Percentiles rank a stretch among this genome's conserved stretches.
Evolutionary conservation across 2,888 invertebrate genomes (phyloP).

Genomic region (Bhutanitis thaidina): DNA sequence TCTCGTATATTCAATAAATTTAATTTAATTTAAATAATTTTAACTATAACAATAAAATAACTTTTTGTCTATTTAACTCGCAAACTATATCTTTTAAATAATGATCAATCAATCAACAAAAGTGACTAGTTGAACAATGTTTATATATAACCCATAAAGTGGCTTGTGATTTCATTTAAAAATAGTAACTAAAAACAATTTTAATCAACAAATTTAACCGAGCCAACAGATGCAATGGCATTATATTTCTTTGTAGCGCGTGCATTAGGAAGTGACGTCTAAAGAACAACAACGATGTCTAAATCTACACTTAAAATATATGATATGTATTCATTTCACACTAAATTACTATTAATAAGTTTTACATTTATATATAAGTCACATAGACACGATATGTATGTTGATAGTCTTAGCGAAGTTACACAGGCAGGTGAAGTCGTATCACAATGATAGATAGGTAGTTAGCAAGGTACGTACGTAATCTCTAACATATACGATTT

Average conservation of each 20-base stretch:
- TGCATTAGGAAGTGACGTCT: constrained; percentile 50
- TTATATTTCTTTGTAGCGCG: neutral
- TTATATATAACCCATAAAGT: too few species aligned
- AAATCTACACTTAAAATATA: constrained; percentile 56
- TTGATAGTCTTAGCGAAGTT: constrained; percentile 30
- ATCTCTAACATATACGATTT: constrained; percentile 22
- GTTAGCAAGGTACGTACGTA: constrained; percentile 4
- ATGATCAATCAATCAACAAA: too few species aligned
- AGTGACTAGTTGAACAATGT: too few species aligned
- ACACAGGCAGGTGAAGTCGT: constrained; percentile 27
- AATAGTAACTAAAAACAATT: too few species aligned
- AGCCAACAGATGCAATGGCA: too few species aligned
- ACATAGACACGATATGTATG: constrained; percentile 33
- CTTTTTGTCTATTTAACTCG: too few species aligned
- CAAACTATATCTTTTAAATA: too few species aligned
- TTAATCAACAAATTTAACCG: too few species aligned
- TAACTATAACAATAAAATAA: too few species aligned
- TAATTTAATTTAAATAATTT: too few species aligned
- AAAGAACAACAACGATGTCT: constrained; percentile 73
- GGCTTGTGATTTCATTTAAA: too few species aligned
- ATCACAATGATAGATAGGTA: constrained; percentile 9
- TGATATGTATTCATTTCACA: constrained; percentile 46
- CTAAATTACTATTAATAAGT: constrained; percentile 32
- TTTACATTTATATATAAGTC: constrained; percentile 30
- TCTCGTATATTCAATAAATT: too few species aligned